These are phyloP conservation scores for Vesta saturnalis DNA, from an alignment of 2,888 invertebrate genomes.

Conservation along the genomic window DNA sequence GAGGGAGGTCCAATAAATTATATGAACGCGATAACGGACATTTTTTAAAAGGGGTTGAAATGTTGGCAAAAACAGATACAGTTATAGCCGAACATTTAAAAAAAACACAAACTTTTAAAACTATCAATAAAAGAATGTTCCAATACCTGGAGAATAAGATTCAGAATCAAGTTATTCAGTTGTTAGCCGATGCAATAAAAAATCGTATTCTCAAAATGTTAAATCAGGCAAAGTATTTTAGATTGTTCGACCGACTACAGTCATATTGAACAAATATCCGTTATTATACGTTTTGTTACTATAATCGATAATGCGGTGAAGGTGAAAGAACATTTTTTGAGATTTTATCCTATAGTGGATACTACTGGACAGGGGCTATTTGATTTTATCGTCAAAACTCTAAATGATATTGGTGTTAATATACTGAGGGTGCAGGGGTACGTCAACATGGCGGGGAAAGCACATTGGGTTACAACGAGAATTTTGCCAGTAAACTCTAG, in stretches of 20 bases:
- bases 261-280: not conserved
- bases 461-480: too few relatives aligned
- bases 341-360: not conserved
- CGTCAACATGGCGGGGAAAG: too few relatives aligned
- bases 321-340: not conserved
- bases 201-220: not conserved
- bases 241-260: not conserved
- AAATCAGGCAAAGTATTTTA: not conserved
- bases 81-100: constrained; percentile 5
- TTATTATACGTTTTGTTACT: too few relatives aligned
- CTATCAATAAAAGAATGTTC: too few relatives aligned
- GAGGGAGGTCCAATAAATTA: not conserved
- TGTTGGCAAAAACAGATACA: not conserved
- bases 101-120: constrained; percentile 4
- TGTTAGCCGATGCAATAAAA: constrained; percentile 1
- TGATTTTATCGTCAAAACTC: constrained; percentile 1
- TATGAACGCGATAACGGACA: not conserved
- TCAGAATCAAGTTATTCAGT: constrained; percentile 8
- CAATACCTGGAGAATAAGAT: too few relatives aligned
- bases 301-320: constrained; percentile 6
- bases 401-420: not conserved
- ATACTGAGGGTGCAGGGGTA: not conserved
- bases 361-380: not conserved
- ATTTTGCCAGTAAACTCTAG: too few relatives aligned
- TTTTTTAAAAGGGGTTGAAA: not conserved